Base-by-base conservation (phyloP, 30 jellyfish, hydroid and myxozoan genomes). In the Chrysaora quinquecirrha region DNA sequence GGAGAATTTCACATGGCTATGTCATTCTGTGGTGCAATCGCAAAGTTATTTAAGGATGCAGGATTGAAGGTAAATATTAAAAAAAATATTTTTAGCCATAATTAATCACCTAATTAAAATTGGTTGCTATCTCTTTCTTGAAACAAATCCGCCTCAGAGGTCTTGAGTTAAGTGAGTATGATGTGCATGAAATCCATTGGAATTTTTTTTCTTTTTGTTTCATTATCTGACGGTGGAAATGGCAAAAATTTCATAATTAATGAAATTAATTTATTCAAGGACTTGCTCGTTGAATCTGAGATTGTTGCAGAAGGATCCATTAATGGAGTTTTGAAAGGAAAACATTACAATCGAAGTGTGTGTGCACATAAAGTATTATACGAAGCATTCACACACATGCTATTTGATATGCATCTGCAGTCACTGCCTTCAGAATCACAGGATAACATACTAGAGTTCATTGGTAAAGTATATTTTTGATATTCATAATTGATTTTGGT, bases 321-420 rank as follows among this genome's bases (percentile, higher is more conserved):
- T 33, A 85, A 85, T 29, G 80, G 95, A 18, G 95, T 78, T 38
- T 7, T 85, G 48, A 24, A 72, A 76, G 96, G 96, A 22, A 60
- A 60, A 60, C 72, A 60, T 20, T 60, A 60, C n/a, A 80, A 80
- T 30, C 28, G 91, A 3, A 43, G 89, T 80, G 91, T 68, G 23
- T 9, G 81, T 22, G 21, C 48, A 11, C 91, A 80, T 80, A 80
- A 80, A 33, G 73, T 54, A 27, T 7, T 83, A 54, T 58, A 83
- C 34, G 82, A 71, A n/a, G 89, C 71, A 11, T 56, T 80, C 20
- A 22, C 27, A 46, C n/a, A 38, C 10, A 81, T 54, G 64, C 1
- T 81, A 10, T 66, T 67, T 30, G 52, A 80, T 10, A 27, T 28
- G 14, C 66, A 22, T 27, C 14, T 69, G 79, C 48, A 50, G 80